Evolutionary conservation across 2,888 invertebrate species (phyloP).

Genomic region (Nomada fabriciana): DNA sequence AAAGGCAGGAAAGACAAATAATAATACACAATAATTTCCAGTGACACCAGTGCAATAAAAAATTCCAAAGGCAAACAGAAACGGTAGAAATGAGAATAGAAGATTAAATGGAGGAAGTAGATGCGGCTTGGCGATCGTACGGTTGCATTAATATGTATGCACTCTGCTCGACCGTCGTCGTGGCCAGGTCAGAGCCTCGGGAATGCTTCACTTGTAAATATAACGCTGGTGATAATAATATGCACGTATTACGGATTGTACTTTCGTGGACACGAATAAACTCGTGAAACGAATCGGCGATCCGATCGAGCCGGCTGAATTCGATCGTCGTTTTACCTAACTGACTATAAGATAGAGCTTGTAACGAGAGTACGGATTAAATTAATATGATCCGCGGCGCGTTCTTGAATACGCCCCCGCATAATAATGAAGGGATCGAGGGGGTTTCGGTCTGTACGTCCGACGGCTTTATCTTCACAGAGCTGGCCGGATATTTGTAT

Average conservation of each 20-base stretch:
- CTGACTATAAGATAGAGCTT: slow-evolving; percentile 39
- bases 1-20: too few relatives aligned
- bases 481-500: slow-evolving; percentile 26
- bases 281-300: slow-evolving; percentile 30
- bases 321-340: slow-evolving; percentile 25
- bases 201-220: slow-evolving; percentile 65
- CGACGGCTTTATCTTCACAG: slow-evolving; percentile 46
- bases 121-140: slow-evolving; percentile 28
- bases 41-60: not conserved
- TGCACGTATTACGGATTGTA: slow-evolving; percentile 59
- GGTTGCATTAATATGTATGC: slow-evolving; percentile 53
- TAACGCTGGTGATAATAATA: slow-evolving; percentile 63
- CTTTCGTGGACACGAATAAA: slow-evolving; percentile 21
- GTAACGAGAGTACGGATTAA: slow-evolving; percentile 56
- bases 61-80: not conserved
- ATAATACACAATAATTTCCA: not conserved
- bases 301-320: not conserved
- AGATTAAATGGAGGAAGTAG: not conserved
- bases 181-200: slow-evolving; percentile 11
- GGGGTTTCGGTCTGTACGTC: slow-evolving; percentile 12
- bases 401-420: slow-evolving; percentile 33
- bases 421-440: slow-evolving; percentile 55
- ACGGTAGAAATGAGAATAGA: too few relatives aligned
- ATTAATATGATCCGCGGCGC: slow-evolving; percentile 56
- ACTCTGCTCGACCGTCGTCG: slow-evolving; percentile 18